Conservation (phyloP, 2,113 vertebrate genomes). For the Rallus limicola region DNA sequence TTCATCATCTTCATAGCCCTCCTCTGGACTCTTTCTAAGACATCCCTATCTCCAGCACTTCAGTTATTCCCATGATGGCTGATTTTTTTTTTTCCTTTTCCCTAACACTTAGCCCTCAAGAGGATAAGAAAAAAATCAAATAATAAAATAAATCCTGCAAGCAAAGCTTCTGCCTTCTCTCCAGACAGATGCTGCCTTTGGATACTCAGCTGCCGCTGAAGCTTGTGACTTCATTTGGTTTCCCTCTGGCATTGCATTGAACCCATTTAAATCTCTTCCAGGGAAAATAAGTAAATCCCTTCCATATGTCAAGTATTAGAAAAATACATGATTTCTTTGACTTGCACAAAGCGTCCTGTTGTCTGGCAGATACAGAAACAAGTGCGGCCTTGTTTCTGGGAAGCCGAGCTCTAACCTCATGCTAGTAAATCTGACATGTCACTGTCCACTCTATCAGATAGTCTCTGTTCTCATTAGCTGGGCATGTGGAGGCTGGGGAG, state of each 20-base stretch:
- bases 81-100: rapidly evolving
- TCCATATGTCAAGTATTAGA: conserved; percentile 5
- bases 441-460: neutral
- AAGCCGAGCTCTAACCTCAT: neutral
- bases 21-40: no score
- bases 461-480: neutral
- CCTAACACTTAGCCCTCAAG: neutral
- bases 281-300: conserved; percentile 38
- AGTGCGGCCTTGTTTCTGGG: conserved; percentile 48
- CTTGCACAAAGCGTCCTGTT: conserved; percentile 10
- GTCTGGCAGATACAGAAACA: conserved; percentile 22
- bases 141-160: neutral
- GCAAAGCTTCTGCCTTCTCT: neutral
- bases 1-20: no score
- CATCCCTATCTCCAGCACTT: neutral
- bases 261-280: neutral
- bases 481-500: neutral
- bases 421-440: conserved; percentile 1
- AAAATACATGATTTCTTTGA: neutral
- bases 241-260: neutral
- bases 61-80: neutral
- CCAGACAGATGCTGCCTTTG: neutral
- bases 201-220: neutral
- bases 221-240: neutral
- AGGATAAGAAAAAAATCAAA: neutral